Percentiles rank a stretch among this genome's conserved stretches.
These are phyloP conservation scores for Plumapathes pennacea DNA, from an alignment of 92 coral and sea anemone genomes.

Conservation along the genomic window DNA sequence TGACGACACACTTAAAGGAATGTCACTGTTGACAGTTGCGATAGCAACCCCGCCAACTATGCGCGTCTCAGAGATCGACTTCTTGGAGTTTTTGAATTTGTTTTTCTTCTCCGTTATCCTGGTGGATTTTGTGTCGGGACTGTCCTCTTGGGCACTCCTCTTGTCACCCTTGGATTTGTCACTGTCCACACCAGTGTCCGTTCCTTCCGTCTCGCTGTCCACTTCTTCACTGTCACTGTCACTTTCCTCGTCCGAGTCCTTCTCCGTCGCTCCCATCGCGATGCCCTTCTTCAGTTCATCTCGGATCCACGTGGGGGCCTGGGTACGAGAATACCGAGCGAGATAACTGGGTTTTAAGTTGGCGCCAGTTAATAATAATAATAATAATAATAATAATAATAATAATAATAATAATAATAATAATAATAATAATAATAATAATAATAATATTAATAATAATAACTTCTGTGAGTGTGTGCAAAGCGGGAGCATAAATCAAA, in stretches of 20 bases:
- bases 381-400: background rate
- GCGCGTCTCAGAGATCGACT: conserved; percentile 81
- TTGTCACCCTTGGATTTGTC: too few relatives aligned
- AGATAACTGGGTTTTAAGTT: background rate
- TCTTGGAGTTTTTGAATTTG: conserved; percentile 61
- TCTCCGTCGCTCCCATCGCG: conserved; percentile 45
- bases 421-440: too few relatives aligned
- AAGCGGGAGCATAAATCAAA: too few relatives aligned
- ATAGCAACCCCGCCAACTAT: conserved; percentile 98
- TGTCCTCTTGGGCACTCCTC: too few relatives aligned
- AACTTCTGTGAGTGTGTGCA: too few relatives aligned
- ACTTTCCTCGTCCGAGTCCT: conserved; percentile 83
- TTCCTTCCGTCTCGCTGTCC: conserved; percentile 72
- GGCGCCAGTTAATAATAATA: background rate
- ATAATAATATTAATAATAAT: too few relatives aligned
- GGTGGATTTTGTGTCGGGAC: conserved; percentile 22
- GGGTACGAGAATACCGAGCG: background rate
- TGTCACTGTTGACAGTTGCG: conserved; percentile 39
- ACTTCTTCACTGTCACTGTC: conserved; percentile 72
- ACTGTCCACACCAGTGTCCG: conserved; percentile 49
- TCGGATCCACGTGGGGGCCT: conserved; percentile 96
- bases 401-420: too few relatives aligned
- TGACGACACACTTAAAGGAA: conserved; percentile 66
- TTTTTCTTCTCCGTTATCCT: conserved; percentile 61
- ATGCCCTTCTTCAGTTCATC: conserved; percentile 93